Conservation (phyloP, 2,797 vertebrate genomes). For the Esox lucius region DNA sequence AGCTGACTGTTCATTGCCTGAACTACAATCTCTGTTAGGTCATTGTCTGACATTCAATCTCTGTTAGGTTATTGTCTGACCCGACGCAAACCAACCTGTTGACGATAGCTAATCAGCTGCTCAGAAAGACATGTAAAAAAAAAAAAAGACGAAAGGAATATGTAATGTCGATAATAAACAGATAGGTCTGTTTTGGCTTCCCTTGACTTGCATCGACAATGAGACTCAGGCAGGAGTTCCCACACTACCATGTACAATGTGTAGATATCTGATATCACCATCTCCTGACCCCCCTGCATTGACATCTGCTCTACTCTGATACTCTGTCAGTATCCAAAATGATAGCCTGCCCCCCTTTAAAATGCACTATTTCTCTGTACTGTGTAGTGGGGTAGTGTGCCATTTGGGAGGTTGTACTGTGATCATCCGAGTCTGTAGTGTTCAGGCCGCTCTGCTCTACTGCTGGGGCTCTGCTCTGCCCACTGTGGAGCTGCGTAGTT, state of each 20-base stretch:
- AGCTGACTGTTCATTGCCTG: background rate
- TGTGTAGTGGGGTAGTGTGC: too few species aligned
- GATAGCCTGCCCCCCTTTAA: background rate
- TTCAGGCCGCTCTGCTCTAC: too few species aligned
- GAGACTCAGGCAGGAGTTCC: too few species aligned
- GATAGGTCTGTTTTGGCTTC: too few species aligned
- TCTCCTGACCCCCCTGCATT: background rate
- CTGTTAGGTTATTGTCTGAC: too few species aligned
- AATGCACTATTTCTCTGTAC: too few species aligned
- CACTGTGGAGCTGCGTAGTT: slow-evolving; percentile 37
- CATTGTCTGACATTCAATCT: background rate
- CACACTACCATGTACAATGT: background rate
- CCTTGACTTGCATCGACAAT: too few species aligned
- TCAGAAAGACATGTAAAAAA: too few species aligned
- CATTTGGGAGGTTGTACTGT: too few species aligned
- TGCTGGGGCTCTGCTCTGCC: slow-evolving; percentile 9
- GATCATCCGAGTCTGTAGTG: too few species aligned
- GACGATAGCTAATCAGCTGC: background rate
- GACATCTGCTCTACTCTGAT: background rate
- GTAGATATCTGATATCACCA: slow-evolving; percentile 6
- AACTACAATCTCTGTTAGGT: too few species aligned
- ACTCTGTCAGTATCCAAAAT: background rate
- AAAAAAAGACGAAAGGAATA: too few species aligned
- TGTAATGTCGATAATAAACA: background rate
- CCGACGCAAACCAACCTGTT: background rate